Evolutionary conservation across 2,888 invertebrate genomes (phyloP).

Genomic region (Ormyrus labotus): DNA sequence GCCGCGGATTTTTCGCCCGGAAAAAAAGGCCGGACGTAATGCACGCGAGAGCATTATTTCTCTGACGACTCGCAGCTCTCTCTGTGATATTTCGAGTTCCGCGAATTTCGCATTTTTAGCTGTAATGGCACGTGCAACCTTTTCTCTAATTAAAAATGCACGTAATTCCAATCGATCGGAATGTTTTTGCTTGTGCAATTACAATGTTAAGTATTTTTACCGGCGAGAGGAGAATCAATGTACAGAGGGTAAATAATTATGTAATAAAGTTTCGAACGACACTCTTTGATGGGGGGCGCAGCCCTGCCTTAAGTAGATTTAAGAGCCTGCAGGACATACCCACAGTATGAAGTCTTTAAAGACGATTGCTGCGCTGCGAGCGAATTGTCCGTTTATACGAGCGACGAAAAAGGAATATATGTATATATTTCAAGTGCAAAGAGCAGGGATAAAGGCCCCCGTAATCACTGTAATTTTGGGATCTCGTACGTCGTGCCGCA

Average conservation of each 20-base stretch:
- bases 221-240: too few species aligned
- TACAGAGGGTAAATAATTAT: not conserved
- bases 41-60: too few species aligned
- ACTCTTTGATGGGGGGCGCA: conserved; percentile 37
- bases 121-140: not conserved
- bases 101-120: conserved; percentile 29
- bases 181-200: too few species aligned
- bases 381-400: conserved; percentile 23
- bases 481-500: conserved; percentile 60
- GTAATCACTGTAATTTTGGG: conserved; percentile 73
- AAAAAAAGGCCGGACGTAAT: too few species aligned
- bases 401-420: conserved; percentile 44
- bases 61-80: too few species aligned
- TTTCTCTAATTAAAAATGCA: not conserved
- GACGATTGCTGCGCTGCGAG: conserved; percentile 27
- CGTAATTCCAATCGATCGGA: too few species aligned
- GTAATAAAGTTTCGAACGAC: not conserved
- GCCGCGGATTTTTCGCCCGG: conserved; percentile 1
- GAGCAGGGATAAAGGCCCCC: conserved; percentile 57
- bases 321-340: conserved; percentile 43
- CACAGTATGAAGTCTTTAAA: conserved; percentile 53
- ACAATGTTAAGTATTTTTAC: too few species aligned
- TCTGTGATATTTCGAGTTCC: not conserved
- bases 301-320: conserved; percentile 57
- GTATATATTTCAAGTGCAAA: conserved; percentile 54